These are phyloP conservation scores for Sinocyclocheilus anophthalmus DNA, from an alignment of 2,113 vertebrate genomes.

Conservation along the genomic window DNA sequence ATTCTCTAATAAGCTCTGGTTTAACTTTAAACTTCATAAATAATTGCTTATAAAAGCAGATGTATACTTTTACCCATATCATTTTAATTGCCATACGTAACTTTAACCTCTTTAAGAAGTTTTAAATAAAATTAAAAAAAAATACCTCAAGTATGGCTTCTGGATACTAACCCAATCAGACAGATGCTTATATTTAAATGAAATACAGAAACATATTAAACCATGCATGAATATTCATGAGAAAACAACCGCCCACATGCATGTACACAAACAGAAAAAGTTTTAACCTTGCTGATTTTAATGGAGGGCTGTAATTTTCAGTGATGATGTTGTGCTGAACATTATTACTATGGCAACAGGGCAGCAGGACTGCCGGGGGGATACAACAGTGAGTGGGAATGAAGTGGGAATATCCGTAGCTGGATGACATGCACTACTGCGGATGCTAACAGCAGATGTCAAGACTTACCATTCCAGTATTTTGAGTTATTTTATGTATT, in stretches of 20 bases:
- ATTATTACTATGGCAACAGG: slow-evolving; percentile 25
- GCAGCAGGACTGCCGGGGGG: background rate
- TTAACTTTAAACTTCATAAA: background rate
- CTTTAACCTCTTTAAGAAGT: background rate
- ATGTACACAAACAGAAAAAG: slow-evolving; percentile 4
- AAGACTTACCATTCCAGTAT: background rate
- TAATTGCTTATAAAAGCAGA: background rate
- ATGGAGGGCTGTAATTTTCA: background rate
- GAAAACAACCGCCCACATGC: slow-evolving; percentile 5
- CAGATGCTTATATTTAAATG: slow-evolving; percentile 5
- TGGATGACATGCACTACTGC: background rate
- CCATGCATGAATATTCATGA: slow-evolving; percentile 17
- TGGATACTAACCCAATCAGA: slow-evolving; percentile 4
- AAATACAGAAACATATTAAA: slow-evolving; percentile 12
- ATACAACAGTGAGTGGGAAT: slow-evolving; percentile 8
- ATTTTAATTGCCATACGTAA: too few species aligned
- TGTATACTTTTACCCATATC: background rate
- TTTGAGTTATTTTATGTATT: background rate
- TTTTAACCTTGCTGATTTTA: slow-evolving; percentile 28
- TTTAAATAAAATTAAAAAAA: background rate
- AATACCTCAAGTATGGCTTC: background rate
- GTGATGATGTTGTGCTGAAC: slow-evolving; percentile 18
- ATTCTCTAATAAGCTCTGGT: background rate
- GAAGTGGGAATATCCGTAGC: background rate
- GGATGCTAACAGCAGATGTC: background rate